Percentiles rank a stretch among this genome's conserved stretches.
These are phyloP conservation scores for Apodemia duryi DNA, from an alignment of 2,888 invertebrate genomes.

Conservation along the genomic window DNA sequence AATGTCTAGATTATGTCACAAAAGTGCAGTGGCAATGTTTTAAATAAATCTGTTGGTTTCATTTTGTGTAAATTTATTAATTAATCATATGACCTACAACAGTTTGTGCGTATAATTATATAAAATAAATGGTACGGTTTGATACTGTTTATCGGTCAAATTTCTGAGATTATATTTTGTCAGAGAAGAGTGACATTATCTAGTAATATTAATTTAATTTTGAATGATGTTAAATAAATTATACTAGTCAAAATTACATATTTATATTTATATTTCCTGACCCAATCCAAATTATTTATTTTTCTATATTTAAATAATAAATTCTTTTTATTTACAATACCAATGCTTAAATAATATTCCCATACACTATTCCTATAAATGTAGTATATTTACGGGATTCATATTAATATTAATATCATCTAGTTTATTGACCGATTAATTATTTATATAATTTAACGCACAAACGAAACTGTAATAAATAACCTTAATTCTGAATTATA, in stretches of 20 bases:
- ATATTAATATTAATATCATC: not conserved
- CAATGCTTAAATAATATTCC: conserved; percentile 35
- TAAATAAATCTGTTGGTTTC: conserved; percentile 79
- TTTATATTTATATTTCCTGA: conserved; percentile 56
- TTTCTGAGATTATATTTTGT: conserved; percentile 49
- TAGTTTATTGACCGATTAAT: conserved; percentile 8
- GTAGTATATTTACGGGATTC: not conserved
- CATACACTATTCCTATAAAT: not conserved
- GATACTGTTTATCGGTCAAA: conserved; percentile 58
- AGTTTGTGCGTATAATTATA: conserved; percentile 57
- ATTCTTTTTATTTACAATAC: conserved; percentile 49
- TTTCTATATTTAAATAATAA: conserved; percentile 38
- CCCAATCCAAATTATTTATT: conserved; percentile 49
- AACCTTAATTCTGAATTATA: not conserved
- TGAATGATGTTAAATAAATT: conserved; percentile 55
- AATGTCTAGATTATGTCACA: conserved; percentile 81
- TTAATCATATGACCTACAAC: conserved; percentile 41
- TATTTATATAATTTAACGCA: conserved; percentile 48
- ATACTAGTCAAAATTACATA: conserved; percentile 64
- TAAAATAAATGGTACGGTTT: conserved; percentile 17
- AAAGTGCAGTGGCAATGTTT: conserved; percentile 77
- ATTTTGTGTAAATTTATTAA: conserved; percentile 69
- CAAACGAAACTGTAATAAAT: conserved; percentile 37
- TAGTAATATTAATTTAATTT: conserved; percentile 76
- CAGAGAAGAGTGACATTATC: conserved; percentile 74